phyloP scores from a whole-genome alignment of 2,888 invertebrate genomes.

The Tiliacea citrago region DNA sequence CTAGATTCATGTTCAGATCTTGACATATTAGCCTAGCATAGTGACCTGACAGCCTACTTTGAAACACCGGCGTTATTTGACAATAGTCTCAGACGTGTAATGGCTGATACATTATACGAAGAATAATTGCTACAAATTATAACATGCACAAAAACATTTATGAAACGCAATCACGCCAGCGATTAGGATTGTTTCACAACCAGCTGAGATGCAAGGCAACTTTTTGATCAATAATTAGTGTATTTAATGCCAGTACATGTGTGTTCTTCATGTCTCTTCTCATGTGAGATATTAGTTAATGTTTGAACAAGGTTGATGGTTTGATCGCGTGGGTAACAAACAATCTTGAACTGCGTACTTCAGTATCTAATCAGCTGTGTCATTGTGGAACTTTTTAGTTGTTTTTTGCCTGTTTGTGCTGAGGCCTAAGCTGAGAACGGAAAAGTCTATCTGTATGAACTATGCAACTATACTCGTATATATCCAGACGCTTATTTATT shows the following conservation, averaged over 20 bases:
- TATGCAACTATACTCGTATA: too few relatives aligned
- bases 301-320: constrained; percentile 27
- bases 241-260: constrained; percentile 19
- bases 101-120: constrained; percentile 17
- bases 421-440: neutral
- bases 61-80: constrained; percentile 26
- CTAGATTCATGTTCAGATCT: constrained; percentile 39
- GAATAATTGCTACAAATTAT: constrained; percentile 56
- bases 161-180: constrained; percentile 36
- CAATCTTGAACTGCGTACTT: neutral
- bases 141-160: constrained; percentile 47
- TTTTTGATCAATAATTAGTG: constrained; percentile 44
- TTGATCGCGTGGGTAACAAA: constrained; percentile 5
- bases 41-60: constrained; percentile 43
- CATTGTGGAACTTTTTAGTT: neutral
- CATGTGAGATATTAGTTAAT: constrained; percentile 20
- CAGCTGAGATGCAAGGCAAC: constrained; percentile 20
- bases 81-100: constrained; percentile 27
- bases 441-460: neutral
- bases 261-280: constrained; percentile 25
- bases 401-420: too few relatives aligned
- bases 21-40: constrained; percentile 52
- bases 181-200: constrained; percentile 46
- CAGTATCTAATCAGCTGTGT: neutral
- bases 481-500: neutral